Percentiles rank a stretch among this genome's conserved stretches.
Evolutionary conservation across 2,888 invertebrate genomes (phyloP).

Genomic region (Aplocera efformata): DNA sequence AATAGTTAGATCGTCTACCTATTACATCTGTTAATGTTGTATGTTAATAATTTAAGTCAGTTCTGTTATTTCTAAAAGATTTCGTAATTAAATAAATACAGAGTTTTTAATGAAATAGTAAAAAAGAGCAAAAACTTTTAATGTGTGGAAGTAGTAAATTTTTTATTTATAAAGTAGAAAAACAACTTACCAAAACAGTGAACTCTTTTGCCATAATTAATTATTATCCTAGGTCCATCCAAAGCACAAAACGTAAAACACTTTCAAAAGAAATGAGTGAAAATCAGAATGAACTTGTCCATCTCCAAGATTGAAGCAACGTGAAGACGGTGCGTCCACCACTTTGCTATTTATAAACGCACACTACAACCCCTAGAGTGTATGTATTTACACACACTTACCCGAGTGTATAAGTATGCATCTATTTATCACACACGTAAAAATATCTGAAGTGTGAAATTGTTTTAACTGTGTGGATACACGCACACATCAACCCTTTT

Average conservation of each 20-base stretch:
- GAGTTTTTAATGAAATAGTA: too few species aligned
- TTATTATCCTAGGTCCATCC: conserved; percentile 38
- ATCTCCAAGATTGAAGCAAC: conserved; percentile 70
- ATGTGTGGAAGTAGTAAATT: too few species aligned
- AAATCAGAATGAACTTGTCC: conserved; percentile 46
- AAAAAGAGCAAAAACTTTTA: too few species aligned
- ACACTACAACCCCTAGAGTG: conserved; percentile 49
- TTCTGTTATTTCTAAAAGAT: too few species aligned
- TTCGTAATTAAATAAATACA: too few species aligned
- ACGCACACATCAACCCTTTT: conserved; percentile 12
- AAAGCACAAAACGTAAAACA: conserved; percentile 30
- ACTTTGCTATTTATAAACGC: conserved; percentile 74
- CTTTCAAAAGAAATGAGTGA: conserved; percentile 27
- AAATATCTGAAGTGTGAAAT: too few species aligned
- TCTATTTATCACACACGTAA: conserved; percentile 24
- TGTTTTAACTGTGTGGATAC: conserved; percentile 11
- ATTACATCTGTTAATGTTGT: too few species aligned
- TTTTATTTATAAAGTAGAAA: too few species aligned
- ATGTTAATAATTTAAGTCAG: too few species aligned
- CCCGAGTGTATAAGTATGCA: too few species aligned
- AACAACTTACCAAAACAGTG: conserved; percentile 51
- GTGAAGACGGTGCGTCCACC: conserved; percentile 59
- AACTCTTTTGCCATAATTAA: conserved; percentile 56
- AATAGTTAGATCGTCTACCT: too few species aligned
- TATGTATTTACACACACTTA: conserved; percentile 2